Percentiles rank a stretch among this genome's conserved stretches.
These are phyloP conservation scores for Lochmaea crataegi DNA, from an alignment of 2,888 invertebrate genomes.

Conservation along the genomic window DNA sequence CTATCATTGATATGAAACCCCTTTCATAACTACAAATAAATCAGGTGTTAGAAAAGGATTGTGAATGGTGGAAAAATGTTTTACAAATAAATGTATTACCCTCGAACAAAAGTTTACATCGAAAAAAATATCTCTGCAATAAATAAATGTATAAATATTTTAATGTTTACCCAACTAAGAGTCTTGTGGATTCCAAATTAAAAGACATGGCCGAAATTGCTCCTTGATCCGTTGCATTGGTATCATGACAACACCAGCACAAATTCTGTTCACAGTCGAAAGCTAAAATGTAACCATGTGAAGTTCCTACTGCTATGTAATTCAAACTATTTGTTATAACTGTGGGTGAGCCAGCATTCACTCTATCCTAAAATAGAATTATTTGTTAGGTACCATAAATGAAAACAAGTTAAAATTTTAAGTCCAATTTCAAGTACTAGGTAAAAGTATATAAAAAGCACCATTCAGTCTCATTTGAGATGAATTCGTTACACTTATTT, in stretches of 20 bases:
- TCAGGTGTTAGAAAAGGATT: not conserved
- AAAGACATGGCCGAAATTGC: conserved; percentile 87
- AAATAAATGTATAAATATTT: conserved; percentile 11
- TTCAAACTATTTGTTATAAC: conserved; percentile 81
- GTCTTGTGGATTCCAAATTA: conserved; percentile 86
- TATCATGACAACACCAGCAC: conserved; percentile 86
- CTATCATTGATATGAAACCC: conserved; percentile 92
- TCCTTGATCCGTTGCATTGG: conserved; percentile 76
- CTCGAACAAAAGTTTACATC: no score
- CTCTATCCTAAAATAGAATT: conserved; percentile 83
- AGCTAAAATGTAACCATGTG: conserved; percentile 89
- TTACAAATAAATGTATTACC: no score
- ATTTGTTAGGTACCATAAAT: no score
- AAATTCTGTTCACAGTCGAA: conserved; percentile 89
- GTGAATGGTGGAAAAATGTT: not conserved
- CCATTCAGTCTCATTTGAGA: no score
- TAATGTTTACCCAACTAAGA: conserved; percentile 76
- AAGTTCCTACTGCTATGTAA: conserved; percentile 92
- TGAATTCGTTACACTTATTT: no score
- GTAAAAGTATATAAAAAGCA: no score
- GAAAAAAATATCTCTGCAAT: no score
- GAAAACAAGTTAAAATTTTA: not conserved
- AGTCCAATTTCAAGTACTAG: no score
- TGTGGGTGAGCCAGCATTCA: conserved; percentile 90
- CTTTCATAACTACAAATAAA: conserved; percentile 70